phyloP scores from a whole-genome alignment of 1,140 invertebrate genomes.

The Daktulosphaira vitifoliae region DNA sequence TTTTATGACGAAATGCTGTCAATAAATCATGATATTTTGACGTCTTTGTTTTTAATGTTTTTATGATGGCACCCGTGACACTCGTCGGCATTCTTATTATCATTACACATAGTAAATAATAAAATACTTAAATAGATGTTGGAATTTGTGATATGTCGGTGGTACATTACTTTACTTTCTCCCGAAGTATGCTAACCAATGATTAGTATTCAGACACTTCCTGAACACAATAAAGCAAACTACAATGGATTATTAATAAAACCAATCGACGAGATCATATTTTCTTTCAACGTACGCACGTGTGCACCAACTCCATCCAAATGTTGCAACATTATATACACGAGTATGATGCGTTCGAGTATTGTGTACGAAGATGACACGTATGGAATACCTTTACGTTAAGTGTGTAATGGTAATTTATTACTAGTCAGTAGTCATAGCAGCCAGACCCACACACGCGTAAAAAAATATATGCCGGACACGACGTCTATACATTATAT shows the following conservation, averaged over 20 bases:
- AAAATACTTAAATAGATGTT: not conserved
- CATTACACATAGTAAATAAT: too few species aligned
- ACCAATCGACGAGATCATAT: slow-evolving; percentile 1
- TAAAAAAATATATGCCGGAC: not conserved
- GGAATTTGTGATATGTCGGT: slow-evolving; percentile 27
- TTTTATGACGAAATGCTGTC: too few species aligned
- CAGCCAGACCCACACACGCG: not conserved
- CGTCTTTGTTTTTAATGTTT: too few species aligned
- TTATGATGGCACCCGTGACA: too few species aligned
- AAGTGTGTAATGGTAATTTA: slow-evolving; percentile 18
- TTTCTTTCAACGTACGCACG: too few species aligned
- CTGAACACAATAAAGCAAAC: slow-evolving; percentile 1
- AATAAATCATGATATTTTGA: too few species aligned
- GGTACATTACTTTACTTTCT: slow-evolving; percentile 20
- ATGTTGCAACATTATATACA: not conserved
- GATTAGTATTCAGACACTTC: slow-evolving; percentile 20
- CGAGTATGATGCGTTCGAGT: not conserved
- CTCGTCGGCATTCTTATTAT: too few species aligned
- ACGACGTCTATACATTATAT: too few species aligned
- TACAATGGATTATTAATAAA: slow-evolving; percentile 24
- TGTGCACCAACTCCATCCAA: too few species aligned
- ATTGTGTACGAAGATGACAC: slow-evolving; percentile 13
- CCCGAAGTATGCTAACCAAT: slow-evolving; percentile 14
- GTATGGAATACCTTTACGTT: slow-evolving; percentile 15
- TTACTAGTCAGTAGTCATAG: slow-evolving; percentile 12